Percentiles rank a stretch among this genome's conserved stretches.
phyloP scores from a whole-genome alignment of 37 sponge, comb jelly and placozoan species.

The Eunapius fragilis region DNA sequence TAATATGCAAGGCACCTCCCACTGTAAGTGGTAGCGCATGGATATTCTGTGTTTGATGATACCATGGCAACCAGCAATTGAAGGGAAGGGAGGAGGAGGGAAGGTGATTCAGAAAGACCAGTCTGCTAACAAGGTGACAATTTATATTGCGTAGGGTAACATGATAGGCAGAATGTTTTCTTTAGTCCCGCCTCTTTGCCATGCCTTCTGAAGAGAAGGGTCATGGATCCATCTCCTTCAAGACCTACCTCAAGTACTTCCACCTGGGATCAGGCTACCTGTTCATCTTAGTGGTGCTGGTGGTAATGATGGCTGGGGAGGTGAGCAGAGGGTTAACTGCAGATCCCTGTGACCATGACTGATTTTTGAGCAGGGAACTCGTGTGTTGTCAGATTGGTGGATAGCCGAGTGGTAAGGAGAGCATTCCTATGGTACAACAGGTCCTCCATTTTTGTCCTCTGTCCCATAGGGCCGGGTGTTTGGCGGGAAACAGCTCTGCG shows the following conservation, averaged over 20 bases:
- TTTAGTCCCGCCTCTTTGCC: no score
- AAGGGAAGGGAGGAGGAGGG: no score
- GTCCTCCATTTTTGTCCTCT: not conserved
- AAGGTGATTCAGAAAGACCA: no score
- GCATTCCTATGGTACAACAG: no score
- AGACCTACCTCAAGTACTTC: constrained; percentile 65
- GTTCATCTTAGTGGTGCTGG: not conserved
- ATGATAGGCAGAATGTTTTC: no score
- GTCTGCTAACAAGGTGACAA: no score
- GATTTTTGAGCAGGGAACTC: constrained; percentile 27
- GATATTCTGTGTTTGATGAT: no score
- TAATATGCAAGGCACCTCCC: no score
- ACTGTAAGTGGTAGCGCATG: no score
- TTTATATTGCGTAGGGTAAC: no score
- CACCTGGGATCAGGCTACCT: constrained; percentile 46
- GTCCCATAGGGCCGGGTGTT: constrained; percentile 53
- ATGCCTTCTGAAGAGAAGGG: constrained; percentile 63
- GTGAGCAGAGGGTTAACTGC: constrained; percentile 24
- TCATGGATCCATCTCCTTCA: constrained; percentile 47
- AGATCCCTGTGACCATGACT: no score
- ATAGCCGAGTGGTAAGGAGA: constrained; percentile 66
- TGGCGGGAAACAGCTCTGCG: not conserved
- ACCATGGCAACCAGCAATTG: no score
- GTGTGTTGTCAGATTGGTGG: constrained; percentile 75
- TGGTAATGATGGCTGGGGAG: constrained; percentile 53